Percentiles rank a stretch among this genome's conserved stretches.
Evolutionary conservation across 2,888 invertebrate species (phyloP).

Genomic region (Eumerus sabulonum): DNA sequence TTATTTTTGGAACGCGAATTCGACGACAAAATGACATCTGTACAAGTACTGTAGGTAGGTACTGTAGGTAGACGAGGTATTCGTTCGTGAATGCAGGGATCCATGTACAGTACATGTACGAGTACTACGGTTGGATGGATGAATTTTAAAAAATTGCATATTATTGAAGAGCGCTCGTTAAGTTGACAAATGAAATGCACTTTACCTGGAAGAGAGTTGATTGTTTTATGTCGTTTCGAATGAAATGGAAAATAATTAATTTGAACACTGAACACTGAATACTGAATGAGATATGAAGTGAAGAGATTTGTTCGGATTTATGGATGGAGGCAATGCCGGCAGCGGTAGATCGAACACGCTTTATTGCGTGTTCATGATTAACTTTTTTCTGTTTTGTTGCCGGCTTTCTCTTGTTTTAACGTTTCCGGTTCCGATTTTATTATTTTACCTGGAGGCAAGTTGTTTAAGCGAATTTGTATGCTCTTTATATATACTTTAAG

Average conservation of each 20-base stretch:
- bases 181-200: slow-evolving; percentile 68
- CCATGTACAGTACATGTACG: slow-evolving; percentile 46
- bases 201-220: slow-evolving; percentile 53
- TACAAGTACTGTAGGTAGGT: too few species aligned
- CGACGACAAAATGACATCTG: slow-evolving; percentile 54
- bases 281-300: slow-evolving; percentile 42
- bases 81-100: too few species aligned
- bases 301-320: slow-evolving; percentile 1
- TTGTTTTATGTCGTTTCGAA: slow-evolving; percentile 65
- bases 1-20: slow-evolving; percentile 62
- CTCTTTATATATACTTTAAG: too few species aligned
- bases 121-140: slow-evolving; percentile 50
- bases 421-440: too few species aligned
- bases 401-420: too few species aligned
- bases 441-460: too few species aligned
- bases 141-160: slow-evolving; percentile 24
- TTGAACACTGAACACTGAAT: slow-evolving; percentile 39
- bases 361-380: neutral
- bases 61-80: too few species aligned
- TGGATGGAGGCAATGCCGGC: too few species aligned
- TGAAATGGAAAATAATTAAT: slow-evolving; percentile 68
- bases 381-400: too few species aligned
- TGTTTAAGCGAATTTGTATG: too few species aligned
- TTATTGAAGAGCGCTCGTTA: slow-evolving; percentile 52
- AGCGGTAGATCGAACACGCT: too few species aligned